Conservation (phyloP, 2,113 vertebrate species). For the Nyctibius bracteatus region DNA sequence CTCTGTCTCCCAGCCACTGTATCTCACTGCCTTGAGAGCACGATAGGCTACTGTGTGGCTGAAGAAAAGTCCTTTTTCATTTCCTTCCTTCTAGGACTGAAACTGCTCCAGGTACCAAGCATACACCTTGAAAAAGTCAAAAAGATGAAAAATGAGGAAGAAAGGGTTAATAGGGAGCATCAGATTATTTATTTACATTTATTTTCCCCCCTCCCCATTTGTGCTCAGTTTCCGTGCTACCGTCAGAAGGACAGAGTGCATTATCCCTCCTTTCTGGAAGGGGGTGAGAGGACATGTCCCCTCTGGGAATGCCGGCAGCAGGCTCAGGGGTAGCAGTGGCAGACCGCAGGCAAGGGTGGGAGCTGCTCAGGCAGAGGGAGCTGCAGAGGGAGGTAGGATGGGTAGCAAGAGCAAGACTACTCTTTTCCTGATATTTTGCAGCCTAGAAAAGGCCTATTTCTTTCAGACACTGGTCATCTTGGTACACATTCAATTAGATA, state of each 20-base stretch:
- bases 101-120: neutral
- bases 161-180: neutral
- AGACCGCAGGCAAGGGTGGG: rapidly evolving
- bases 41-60: neutral
- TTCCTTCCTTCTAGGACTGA: neutral
- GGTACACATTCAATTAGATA: neutral
- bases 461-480: neutral
- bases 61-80: neutral
- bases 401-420: neutral
- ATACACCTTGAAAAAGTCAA: neutral
- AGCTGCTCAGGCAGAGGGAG: neutral
- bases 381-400: neutral
- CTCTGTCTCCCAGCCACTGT: neutral
- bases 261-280: rapidly evolving
- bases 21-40: neutral
- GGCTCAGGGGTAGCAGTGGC: neutral
- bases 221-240: rapidly evolving
- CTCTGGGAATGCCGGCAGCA: rapidly evolving
- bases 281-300: neutral
- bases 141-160: neutral
- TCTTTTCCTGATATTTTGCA: neutral
- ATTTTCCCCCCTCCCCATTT: neutral
- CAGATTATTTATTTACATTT: neutral
- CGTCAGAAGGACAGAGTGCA: neutral
- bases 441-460: neutral